Evolutionary conservation across 2,888 invertebrate genomes (phyloP).

Genomic region (Philaethria dido): DNA sequence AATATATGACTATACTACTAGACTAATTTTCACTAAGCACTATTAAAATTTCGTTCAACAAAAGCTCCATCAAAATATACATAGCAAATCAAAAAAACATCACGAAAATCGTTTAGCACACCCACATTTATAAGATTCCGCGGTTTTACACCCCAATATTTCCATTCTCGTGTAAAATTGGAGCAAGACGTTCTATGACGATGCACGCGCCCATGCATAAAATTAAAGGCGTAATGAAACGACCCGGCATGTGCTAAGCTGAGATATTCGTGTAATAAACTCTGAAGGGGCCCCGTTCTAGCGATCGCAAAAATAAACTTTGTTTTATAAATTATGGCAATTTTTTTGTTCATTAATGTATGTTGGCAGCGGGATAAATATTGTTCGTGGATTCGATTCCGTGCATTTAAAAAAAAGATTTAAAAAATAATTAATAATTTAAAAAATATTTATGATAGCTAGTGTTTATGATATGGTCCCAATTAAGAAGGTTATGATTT

Average conservation of each 20-base stretch:
- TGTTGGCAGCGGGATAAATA: too few species aligned
- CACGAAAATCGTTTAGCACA: neutral
- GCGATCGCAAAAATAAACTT: slow-evolving; percentile 37
- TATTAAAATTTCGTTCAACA: too few species aligned
- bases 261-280: slow-evolving; percentile 64
- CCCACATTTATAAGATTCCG: slow-evolving; percentile 14
- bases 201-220: slow-evolving; percentile 78
- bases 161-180: slow-evolving; percentile 49
- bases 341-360: neutral
- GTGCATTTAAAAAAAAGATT: too few species aligned
- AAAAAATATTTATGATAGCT: too few species aligned
- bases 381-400: too few species aligned
- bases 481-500: too few species aligned
- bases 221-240: slow-evolving; percentile 82
- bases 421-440: too few species aligned
- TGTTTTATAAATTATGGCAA: slow-evolving; percentile 18
- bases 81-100: neutral
- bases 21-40: too few species aligned
- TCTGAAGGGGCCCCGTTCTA: slow-evolving; percentile 41
- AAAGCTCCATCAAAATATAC: too few species aligned
- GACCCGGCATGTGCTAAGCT: slow-evolving; percentile 67
- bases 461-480: too few species aligned
- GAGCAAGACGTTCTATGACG: slow-evolving; percentile 54
- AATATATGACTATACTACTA: too few species aligned
- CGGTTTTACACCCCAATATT: slow-evolving; percentile 36